A percentile compares a stretch with the other conserved stretches of the same genome.
phyloP scores from a whole-genome alignment of 1,140 invertebrate genomes.

The Bombus huntii region DNA sequence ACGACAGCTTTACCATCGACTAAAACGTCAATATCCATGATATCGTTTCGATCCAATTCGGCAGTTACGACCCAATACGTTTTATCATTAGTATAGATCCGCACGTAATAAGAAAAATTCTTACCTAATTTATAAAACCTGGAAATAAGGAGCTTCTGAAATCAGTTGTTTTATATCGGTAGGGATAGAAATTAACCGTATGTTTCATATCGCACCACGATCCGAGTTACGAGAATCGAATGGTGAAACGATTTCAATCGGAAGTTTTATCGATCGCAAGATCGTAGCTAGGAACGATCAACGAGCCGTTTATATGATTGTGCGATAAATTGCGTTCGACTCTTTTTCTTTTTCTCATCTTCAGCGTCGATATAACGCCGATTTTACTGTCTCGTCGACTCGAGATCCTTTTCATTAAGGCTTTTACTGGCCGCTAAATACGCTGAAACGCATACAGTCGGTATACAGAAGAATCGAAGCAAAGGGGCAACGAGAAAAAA shows the following conservation, averaged over 20 bases:
- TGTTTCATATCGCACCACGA: background rate
- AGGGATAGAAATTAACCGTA: background rate
- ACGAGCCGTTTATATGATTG: conserved; percentile 58
- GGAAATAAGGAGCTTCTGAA: background rate
- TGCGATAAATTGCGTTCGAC: conserved; percentile 61
- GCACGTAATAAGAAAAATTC: background rate
- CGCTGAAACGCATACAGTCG: conserved; percentile 53
- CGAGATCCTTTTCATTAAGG: conserved; percentile 74
- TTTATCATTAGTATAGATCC: background rate
- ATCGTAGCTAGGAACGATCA: conserved; percentile 19
- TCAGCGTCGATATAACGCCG: conserved; percentile 65
- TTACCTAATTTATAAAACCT: background rate
- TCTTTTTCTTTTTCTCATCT: conserved; percentile 32
- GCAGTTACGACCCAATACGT: background rate
- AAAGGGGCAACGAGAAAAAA: background rate
- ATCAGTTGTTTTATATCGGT: background rate
- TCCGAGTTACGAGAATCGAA: background rate
- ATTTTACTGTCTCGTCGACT: conserved; percentile 72
- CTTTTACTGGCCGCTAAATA: conserved; percentile 76
- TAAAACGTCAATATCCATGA: background rate
- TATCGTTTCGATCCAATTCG: background rate
- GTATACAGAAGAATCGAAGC: conserved; percentile 14
- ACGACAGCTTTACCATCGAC: background rate
- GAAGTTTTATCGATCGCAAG: conserved; percentile 22
- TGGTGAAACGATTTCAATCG: conserved; percentile 25